Base-by-base conservation (phyloP, 2,888 invertebrate species). In the Eristalis pertinax region DNA sequence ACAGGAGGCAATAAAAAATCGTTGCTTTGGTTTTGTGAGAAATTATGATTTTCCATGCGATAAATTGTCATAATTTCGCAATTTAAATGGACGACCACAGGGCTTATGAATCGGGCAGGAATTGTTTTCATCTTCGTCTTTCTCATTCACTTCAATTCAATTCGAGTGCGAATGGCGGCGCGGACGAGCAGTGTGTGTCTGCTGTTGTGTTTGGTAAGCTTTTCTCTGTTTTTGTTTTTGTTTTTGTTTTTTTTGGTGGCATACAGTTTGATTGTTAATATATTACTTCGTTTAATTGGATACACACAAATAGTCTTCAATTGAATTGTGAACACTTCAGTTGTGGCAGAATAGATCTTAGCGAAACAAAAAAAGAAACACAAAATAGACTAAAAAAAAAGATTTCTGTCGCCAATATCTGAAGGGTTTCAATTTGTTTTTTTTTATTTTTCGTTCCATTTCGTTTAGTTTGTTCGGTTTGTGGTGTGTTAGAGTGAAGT, bases 91-190 rank as follows among this genome's bases (percentile, higher is more conserved):
- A 84, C 75, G 79, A 69, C 87, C 72, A 43, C 84, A 87, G 84
- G 79, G 80, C 50, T 76, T 84, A 73, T 84, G 29, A 75, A 73
- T 84, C 19, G 79, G 73, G 58, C 64, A 80, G 68, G 72, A 68
- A 38, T 75, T 74, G 70, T 67, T 79, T 72, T 68, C 58, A 19
- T 64, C 32, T 11, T 77, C 73, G 88, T 89, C 87, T 84, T 69
- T 89, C 90, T 88, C 88, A 89, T 92, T 94, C 95, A 2, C 95
- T 43, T 50, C 8, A 19, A 50, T 19, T n/a, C 43, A 4, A n/a
- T 50, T 32, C 32, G 7, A 32, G 32, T 32, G 32, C 32, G 32
- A 32, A 32, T 32, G 32, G 1, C 3, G 8, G 41, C 29, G 32
- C 50, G 32, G 35, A 7, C 35, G 13, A 43, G 24, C 35, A n/a